phyloP scores from a whole-genome alignment of 2,113 vertebrate species.

The Cranoglanis bouderius region DNA sequence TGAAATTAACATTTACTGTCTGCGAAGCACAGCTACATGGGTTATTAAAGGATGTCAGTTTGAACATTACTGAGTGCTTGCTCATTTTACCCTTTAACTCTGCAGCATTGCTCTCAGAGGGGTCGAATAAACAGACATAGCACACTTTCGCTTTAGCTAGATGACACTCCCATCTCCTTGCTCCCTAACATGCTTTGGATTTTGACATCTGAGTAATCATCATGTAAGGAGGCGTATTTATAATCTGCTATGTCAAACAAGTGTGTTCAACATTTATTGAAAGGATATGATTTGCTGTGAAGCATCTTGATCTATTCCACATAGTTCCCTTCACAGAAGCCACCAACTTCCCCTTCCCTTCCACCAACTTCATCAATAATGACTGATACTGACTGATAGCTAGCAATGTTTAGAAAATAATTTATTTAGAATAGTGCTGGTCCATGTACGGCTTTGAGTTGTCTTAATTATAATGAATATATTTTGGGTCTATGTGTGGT shows the following conservation, averaged over 20 bases:
- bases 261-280: background rate
- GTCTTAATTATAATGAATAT: background rate
- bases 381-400: background rate
- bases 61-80: background rate
- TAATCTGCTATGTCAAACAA: background rate
- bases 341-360: background rate
- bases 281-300: background rate
- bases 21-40: background rate
- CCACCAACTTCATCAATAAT: background rate
- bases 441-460: background rate
- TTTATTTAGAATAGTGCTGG: background rate
- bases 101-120: background rate
- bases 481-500: background rate
- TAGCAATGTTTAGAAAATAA: background rate
- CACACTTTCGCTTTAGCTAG: background rate
- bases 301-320: background rate
- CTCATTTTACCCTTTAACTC: constrained; percentile 11
- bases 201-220: background rate
- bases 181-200: background rate
- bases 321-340: background rate
- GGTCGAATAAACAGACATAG: background rate
- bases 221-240: background rate
- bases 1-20: background rate
- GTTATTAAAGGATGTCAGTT: constrained; percentile 5
- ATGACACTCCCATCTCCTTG: background rate